These are phyloP conservation scores for Heterodera carotae DNA, from an alignment of 1,140 invertebrate species.

Conservation along the genomic window DNA sequence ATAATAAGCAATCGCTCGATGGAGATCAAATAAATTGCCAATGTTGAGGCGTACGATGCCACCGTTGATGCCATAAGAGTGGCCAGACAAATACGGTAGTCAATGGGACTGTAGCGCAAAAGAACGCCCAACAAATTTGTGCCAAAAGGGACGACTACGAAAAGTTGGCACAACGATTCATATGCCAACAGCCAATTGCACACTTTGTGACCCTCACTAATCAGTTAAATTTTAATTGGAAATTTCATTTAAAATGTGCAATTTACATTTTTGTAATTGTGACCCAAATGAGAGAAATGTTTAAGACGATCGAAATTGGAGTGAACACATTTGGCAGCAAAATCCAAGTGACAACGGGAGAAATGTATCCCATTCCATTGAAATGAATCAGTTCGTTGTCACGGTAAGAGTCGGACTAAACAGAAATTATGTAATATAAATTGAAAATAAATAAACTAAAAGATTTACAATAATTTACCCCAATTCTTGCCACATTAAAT, in stretches of 20 bases:
- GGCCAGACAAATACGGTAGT: conserved; percentile 11
- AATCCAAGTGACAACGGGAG: not conserved
- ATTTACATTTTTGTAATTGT: not conserved
- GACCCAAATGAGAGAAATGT: not conserved
- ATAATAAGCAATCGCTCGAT: conserved; percentile 18
- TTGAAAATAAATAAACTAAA: too few relatives aligned
- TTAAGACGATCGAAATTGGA: not conserved
- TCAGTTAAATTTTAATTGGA: not conserved
- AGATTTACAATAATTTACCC: not conserved
- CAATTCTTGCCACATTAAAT: not conserved
- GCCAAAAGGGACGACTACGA: not conserved
- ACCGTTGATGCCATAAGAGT: conserved; percentile 8
- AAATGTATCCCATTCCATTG: not conserved
- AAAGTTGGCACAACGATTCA: conserved; percentile 23
- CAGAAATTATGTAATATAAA: not conserved
- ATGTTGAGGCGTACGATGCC: conserved; percentile 7
- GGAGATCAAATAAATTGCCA: conserved; percentile 20
- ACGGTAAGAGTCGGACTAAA: not conserved
- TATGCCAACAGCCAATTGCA: conserved; percentile 26
- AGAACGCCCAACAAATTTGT: not conserved
- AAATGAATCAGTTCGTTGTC: not conserved
- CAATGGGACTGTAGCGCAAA: not conserved
- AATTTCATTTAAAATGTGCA: too few relatives aligned
- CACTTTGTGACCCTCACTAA: conserved; percentile 4
- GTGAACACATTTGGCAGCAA: not conserved